phyloP scores from a whole-genome alignment of 1,140 invertebrate genomes.

The Daktulosphaira vitifoliae region DNA sequence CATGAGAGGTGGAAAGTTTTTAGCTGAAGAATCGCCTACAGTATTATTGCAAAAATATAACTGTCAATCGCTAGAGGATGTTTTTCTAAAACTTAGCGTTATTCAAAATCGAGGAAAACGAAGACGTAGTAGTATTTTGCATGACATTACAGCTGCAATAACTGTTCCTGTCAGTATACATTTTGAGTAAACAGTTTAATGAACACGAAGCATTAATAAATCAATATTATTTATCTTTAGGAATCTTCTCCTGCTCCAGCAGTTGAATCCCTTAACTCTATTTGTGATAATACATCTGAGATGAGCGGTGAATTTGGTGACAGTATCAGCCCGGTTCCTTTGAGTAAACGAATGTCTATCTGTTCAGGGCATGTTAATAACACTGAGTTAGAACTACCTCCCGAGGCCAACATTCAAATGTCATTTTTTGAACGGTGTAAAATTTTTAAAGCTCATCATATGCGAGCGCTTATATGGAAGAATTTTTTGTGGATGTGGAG shows the following conservation, averaged over 20 bases:
- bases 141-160: slow-evolving; percentile 50
- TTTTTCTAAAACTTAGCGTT: slow-evolving; percentile 56
- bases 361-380: slow-evolving; percentile 10
- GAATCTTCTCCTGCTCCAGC: not conserved
- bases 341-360: slow-evolving; percentile 39
- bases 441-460: slow-evolving; percentile 57
- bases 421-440: slow-evolving; percentile 52
- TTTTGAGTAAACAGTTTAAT: not conserved
- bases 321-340: slow-evolving; percentile 55
- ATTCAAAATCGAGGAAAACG: slow-evolving; percentile 69
- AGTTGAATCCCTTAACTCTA: slow-evolving; percentile 48
- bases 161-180: slow-evolving; percentile 38
- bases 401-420: slow-evolving; percentile 49
- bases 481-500: slow-evolving; percentile 88
- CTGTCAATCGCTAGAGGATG: slow-evolving; percentile 51
- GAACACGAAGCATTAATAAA: not conserved
- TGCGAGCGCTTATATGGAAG: slow-evolving; percentile 72
- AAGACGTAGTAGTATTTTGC: slow-evolving; percentile 64
- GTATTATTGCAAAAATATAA: slow-evolving; percentile 46
- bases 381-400: slow-evolving; percentile 45
- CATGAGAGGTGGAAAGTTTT: slow-evolving; percentile 53
- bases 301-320: slow-evolving; percentile 79
- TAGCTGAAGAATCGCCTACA: slow-evolving; percentile 53
- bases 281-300: slow-evolving; percentile 46
- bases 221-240: not conserved